Evolutionary conservation across 2,888 invertebrate genomes (phyloP).

Genomic region (Tethea ocularis): DNA sequence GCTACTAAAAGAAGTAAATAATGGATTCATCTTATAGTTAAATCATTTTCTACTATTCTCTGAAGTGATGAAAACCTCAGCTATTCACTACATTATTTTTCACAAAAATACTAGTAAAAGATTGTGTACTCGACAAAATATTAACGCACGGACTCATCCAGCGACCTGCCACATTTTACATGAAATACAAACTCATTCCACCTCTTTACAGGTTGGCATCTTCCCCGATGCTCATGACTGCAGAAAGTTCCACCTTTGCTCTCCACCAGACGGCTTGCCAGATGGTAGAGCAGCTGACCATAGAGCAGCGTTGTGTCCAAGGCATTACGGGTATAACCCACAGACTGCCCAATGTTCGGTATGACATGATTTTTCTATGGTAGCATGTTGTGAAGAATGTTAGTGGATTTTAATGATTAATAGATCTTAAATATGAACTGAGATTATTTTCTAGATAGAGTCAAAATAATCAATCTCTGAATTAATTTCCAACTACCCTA

Average conservation of each 20-base stretch:
- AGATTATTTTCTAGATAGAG: no score
- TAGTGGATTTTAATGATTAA: background rate
- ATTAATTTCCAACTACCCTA: no score
- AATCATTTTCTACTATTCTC: no score
- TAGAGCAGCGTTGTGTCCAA: slow-evolving; percentile 66
- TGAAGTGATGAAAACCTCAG: no score
- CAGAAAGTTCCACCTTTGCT: slow-evolving; percentile 75
- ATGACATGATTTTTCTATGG: slow-evolving; percentile 24
- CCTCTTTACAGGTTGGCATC: slow-evolving; percentile 64
- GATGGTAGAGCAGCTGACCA: slow-evolving; percentile 70
- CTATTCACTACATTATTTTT: no score
- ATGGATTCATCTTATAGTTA: no score
- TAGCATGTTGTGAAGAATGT: background rate
- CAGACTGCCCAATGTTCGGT: slow-evolving; percentile 75
- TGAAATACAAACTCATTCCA: background rate
- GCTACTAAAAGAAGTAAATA: no score
- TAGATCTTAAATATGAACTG: background rate
- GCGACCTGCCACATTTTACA: no score
- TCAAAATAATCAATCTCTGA: no score
- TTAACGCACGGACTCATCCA: no score
- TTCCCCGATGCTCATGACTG: slow-evolving; percentile 76
- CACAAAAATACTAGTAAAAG: no score
- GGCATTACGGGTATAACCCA: slow-evolving; percentile 71
- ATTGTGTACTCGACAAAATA: no score
- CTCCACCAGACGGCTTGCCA: slow-evolving; percentile 65